These are phyloP conservation scores for Oryzias melastigma DNA, from an alignment of 2,113 vertebrate genomes.

Conservation along the genomic window DNA sequence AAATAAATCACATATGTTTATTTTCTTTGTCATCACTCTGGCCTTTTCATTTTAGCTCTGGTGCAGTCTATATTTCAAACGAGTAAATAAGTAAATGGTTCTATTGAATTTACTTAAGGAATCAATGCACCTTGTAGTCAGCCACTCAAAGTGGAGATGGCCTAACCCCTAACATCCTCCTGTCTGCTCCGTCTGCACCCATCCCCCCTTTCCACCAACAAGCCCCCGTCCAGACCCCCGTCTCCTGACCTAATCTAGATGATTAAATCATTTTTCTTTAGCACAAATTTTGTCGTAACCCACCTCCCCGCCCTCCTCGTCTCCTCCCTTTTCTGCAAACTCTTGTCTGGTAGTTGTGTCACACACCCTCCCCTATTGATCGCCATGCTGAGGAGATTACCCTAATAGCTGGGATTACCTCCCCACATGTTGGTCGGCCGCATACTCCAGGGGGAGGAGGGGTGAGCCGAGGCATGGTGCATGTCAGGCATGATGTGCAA, in stretches of 20 bases:
- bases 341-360: constrained; percentile 58
- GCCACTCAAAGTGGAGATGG: constrained; percentile 52
- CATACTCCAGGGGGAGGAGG: constrained; percentile 49
- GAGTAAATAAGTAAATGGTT: constrained; percentile 9
- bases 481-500: constrained; percentile 66
- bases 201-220: constrained; percentile 46
- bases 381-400: constrained; percentile 80
- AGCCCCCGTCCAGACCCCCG: constrained; percentile 65
- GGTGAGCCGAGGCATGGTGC: constrained; percentile 41
- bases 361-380: constrained; percentile 78
- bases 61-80: background rate
- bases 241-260: constrained; percentile 80
- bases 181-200: constrained; percentile 55
- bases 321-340: background rate
- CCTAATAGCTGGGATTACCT: constrained; percentile 81
- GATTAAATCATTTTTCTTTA: constrained; percentile 78
- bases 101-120: background rate
- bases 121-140: constrained; percentile 26
- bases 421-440: constrained; percentile 78
- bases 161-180: constrained; percentile 60
- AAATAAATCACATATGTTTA: no score
- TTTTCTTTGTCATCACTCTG: no score
- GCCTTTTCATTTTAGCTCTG: background rate
- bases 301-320: no score
- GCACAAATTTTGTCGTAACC: constrained; percentile 60